Base-by-base conservation (phyloP, 2,113 vertebrate species). In the Zosterops hypoxanthus region DNA sequence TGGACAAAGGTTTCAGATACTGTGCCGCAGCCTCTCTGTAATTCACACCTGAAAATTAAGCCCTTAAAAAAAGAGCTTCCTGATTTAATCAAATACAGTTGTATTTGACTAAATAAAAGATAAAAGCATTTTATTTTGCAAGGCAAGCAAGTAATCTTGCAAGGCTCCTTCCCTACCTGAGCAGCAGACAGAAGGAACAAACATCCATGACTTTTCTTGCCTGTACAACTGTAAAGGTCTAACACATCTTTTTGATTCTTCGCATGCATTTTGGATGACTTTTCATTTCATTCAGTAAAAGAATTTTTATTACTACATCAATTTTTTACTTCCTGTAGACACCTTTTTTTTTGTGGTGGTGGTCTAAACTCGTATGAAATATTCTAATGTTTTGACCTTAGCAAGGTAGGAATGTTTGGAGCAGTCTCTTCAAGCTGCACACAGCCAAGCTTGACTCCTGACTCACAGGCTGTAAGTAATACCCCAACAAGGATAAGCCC, bases 21-120 rank as follows among this genome's bases (percentile, higher is more conserved):
- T 3, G 0, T 86, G 42, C 16, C 72, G 85, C 83, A 18, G 25
- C 10, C 22, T 77, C 39, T 90, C 82, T 72, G 5, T 76, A 92
- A 82, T 65, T 87, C 66, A 76, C 55, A 79, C 36, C 59, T 80
- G 70, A 57, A 95, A 88, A 93, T 82, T 72, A 77, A 72, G 52
- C 46, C 46, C n/a, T 52, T 53, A 13, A 49, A 33, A 42, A 78
- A 88, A 90, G 39, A 71, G n/a, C 75, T 95, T 90, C 70, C 57
- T 11, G 15, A 41, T 82, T 82, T 41, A 44, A 68, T 86, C 55
- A 53, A 34, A 85, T 25, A 26, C 6, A 8, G 13, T 24, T 60
- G 26, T 41, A 72, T 20, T 47, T 47, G 46, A 47, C 46, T 49
- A 49, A 49, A 49, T 49, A 49, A 49, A 49, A 49, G 46, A 47